These are phyloP conservation scores for Dendroctonus ponderosae DNA, from an alignment of 1,140 invertebrate species.

Conservation along the genomic window DNA sequence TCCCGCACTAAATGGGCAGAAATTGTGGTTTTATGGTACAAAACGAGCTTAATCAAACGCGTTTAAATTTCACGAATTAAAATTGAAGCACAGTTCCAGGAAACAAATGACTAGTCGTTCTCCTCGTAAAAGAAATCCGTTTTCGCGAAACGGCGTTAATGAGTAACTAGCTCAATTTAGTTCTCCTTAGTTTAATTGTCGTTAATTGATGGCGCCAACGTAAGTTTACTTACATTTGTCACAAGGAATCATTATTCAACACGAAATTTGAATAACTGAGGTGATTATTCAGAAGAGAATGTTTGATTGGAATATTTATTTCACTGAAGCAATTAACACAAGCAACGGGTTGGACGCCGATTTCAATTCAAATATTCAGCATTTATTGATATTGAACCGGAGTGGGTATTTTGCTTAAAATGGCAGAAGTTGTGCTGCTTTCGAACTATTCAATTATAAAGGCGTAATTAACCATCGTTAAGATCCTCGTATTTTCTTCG, in stretches of 20 bases:
- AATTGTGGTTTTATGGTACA: too few species aligned
- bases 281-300: not conserved
- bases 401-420: too few species aligned
- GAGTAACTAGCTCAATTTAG: slow-evolving; percentile 18
- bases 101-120: slow-evolving; percentile 6
- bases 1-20: too few species aligned
- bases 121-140: slow-evolving; percentile 16
- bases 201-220: slow-evolving; percentile 8
- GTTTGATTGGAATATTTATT: not conserved
- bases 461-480: too few species aligned
- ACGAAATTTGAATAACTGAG: not conserved
- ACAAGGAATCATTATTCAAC: slow-evolving; percentile 1
- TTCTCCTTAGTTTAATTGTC: slow-evolving; percentile 19
- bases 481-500: too few species aligned
- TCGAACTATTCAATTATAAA: too few species aligned
- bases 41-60: too few species aligned
- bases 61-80: too few species aligned
- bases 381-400: too few species aligned
- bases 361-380: not conserved
- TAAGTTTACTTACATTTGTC: not conserved
- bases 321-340: not conserved
- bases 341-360: not conserved
- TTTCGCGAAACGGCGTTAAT: slow-evolving; percentile 15
- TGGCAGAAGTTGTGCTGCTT: too few species aligned
- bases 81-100: not conserved